A percentile compares a stretch with the other conserved stretches of the same genome.
Evolutionary conservation across 2,113 vertebrate species (phyloP).

Genomic region (Melospiza georgiana): DNA sequence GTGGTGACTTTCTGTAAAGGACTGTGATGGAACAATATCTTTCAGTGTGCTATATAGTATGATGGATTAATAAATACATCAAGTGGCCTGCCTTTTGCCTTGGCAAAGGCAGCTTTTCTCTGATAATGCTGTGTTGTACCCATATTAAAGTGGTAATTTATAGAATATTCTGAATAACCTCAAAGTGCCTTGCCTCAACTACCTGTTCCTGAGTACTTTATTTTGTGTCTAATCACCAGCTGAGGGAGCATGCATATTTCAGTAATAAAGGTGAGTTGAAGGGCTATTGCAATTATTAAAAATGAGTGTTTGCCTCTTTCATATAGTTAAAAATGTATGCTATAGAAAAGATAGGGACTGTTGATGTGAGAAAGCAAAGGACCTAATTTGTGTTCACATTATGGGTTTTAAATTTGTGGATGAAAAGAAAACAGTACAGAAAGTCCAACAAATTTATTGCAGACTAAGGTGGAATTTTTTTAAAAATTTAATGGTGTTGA

Average conservation of each 20-base stretch:
- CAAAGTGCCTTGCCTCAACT: background rate
- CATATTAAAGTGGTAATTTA: background rate
- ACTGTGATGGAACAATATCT: background rate
- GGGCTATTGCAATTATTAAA: background rate
- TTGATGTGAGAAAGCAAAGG: background rate
- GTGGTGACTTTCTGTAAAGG: background rate
- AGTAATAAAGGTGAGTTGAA: background rate
- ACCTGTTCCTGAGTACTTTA: background rate
- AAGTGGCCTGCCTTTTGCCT: background rate
- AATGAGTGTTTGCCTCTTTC: background rate
- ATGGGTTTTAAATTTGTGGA: background rate
- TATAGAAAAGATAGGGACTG: background rate
- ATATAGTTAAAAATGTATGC: background rate
- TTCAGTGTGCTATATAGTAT: background rate
- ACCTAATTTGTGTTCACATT: background rate
- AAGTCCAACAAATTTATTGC: background rate
- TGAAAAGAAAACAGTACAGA: background rate
- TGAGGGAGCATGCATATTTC: background rate
- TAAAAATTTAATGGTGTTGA: background rate
- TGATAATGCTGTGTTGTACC: fast-evolving
- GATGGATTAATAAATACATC: background rate
- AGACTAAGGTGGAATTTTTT: background rate
- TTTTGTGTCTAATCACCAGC: background rate
- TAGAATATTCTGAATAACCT: background rate
- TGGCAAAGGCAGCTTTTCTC: background rate